Percentiles rank a stretch among this genome's conserved stretches.
Evolutionary conservation across 1,140 invertebrate genomes (phyloP).

Genomic region (Heliothis subflexa): DNA sequence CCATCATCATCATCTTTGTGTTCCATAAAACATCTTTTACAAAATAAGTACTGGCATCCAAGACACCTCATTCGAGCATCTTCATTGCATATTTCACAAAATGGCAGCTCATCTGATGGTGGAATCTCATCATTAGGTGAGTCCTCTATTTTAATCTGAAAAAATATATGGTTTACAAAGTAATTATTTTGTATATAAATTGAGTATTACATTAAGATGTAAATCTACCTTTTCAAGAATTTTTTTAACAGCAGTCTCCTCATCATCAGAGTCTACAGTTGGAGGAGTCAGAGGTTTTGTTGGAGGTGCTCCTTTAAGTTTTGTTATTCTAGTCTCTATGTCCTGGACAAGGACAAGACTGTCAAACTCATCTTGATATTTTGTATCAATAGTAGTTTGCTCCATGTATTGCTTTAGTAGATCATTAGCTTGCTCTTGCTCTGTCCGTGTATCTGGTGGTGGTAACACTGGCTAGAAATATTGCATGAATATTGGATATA

Average conservation of each 20-base stretch:
- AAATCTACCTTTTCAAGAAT: constrained; percentile 74
- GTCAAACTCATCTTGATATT: constrained; percentile 77
- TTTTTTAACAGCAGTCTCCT: constrained; percentile 69
- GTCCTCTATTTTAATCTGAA: constrained; percentile 65
- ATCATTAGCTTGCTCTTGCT: constrained; percentile 88
- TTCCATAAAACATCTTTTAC: constrained; percentile 88
- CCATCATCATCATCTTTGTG: constrained; percentile 83
- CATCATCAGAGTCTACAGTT: constrained; percentile 63
- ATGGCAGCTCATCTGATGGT: constrained; percentile 88
- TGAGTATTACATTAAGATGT: neutral
- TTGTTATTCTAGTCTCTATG: constrained; percentile 84
- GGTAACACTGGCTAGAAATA: constrained; percentile 63
- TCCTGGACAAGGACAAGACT: constrained; percentile 75
- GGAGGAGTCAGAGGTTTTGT: neutral
- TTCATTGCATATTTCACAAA: constrained; percentile 92
- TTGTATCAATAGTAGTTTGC: constrained; percentile 86
- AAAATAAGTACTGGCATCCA: constrained; percentile 91
- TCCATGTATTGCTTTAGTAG: constrained; percentile 87
- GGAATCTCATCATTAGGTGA: constrained; percentile 57
- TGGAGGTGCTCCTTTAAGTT: constrained; percentile 77
- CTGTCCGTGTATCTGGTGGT: constrained; percentile 83
- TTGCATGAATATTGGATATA: neutral
- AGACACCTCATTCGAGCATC: constrained; percentile 90
- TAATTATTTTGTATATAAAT: no score
- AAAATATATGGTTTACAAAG: constrained; percentile 1